Evolutionary conservation across 2,113 vertebrate species (phyloP), one percentile per base, ranked within the genome.

Genomic region (Neolamprologus cancellatus): DNA sequence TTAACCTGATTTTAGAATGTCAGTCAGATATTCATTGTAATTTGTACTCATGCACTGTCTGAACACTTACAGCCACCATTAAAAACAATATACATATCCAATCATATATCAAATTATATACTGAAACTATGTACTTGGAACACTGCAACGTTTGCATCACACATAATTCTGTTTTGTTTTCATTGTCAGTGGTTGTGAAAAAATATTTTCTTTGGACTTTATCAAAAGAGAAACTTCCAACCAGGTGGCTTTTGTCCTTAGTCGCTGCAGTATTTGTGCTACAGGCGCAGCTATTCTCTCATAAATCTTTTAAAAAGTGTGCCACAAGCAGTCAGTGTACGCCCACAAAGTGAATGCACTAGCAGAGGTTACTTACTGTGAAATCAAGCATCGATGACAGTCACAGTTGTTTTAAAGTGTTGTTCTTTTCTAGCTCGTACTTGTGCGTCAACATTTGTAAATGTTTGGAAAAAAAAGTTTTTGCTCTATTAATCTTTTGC

Each of bases 241-340:
- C 44, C 17, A 30, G 79, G 82, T 46, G 48, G 53, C 59, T 78
- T 30, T 53, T 80, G 41, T 88, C 84, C 48, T 85, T 34, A 39
- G 79, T 23, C 17, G 14, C 41, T 87, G 15, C 44, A 48, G 17
- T 81, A 79, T 79, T 82, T 82, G 79, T 69, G 87, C 84, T 55
- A 69, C 39, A 69, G 82, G 79, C 28, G 3, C 84, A 78, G 54
- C 79, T 81, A 79, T 88, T 84, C 71, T 83, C 71, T 78, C 55
- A 84, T 90, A 82, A 84, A 88, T 92, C 71, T 88, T 54, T 86
- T 81, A 66, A 82, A 92, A 86, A 88, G 82, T 69, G 82, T 84
- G 78, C 39, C 41, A 83, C 36, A 79, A 90, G 79, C 88, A 84
- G 78, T 81, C 86, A 76, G 28, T 86, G 54, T 50, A 81, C 78